Percentiles rank a stretch among this genome's conserved stretches.
Conservation (phyloP, 2,113 vertebrate genomes). For the Nerophis lumbriciformis region DNA sequence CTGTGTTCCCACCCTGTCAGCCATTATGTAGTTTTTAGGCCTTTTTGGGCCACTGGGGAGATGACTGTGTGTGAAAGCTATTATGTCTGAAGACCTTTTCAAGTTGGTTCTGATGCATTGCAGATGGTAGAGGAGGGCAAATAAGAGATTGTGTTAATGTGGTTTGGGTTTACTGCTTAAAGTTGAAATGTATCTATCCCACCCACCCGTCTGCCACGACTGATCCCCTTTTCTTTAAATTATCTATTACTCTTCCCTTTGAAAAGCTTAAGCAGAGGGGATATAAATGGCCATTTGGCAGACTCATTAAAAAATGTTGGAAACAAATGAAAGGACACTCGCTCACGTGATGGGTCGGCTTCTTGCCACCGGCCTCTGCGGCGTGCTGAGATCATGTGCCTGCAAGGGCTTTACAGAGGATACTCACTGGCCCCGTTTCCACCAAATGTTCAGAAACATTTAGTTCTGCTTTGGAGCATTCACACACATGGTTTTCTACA, state of each 20-base stretch:
- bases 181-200: conserved; percentile 69
- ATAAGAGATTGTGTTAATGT: conserved; percentile 60
- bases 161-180: conserved; percentile 65
- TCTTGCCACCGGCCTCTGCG: conserved; percentile 76
- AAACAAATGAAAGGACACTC: conserved; percentile 74
- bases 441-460: too few species aligned
- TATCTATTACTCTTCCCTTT: conserved; percentile 71
- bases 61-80: conserved; percentile 66
- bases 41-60: conserved; percentile 41
- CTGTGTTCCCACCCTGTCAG: too few species aligned
- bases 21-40: too few species aligned
- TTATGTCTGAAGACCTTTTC: conserved; percentile 65
- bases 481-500: too few species aligned
- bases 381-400: conserved; percentile 80
- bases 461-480: too few species aligned
- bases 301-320: conserved; percentile 80
- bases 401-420: conserved; percentile 78
- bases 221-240: conserved; percentile 48
- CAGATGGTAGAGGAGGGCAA: conserved; percentile 47
- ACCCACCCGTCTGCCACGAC: conserved; percentile 67
- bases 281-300: conserved; percentile 65
- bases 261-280: conserved; percentile 57
- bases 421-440: conserved; percentile 52
- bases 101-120: conserved; percentile 66
- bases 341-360: conserved; percentile 76